Evolutionary conservation across 2,113 vertebrate species (phyloP), one percentile per base, ranked within the genome.

Genomic region (Rallus limicola): DNA sequence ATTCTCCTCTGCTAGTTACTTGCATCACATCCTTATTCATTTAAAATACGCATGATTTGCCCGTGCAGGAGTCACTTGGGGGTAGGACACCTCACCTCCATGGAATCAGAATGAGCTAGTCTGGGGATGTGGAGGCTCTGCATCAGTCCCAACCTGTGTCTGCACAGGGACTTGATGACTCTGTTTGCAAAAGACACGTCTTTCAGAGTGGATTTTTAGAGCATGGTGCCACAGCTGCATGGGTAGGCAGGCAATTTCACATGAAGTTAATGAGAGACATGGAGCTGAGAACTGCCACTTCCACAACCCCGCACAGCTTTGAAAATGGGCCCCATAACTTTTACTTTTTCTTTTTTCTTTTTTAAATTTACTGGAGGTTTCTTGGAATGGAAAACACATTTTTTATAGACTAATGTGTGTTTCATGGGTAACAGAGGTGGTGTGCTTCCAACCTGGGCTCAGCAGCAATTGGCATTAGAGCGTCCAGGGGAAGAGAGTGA

Each of bases 101-200:
- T 7, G 19, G 44, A 68, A 50, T 28, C 19, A 23, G 78, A 79
- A 42, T 0, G 0, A 64, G 40, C 8, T 10, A 33, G 19, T 17
- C 48, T 87, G 4, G 5, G 38, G 29, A 48, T 11, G 5, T 9
- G 3, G 0, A 2, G 75, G 42, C 6, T 84, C 50, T 67, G 13
- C 82, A 58, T 53, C 9, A 5, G 1, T 28, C n/a, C 59, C 62
- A 80, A 3, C 11, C 26, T 44, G 11, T 50, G 26, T 36, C 36
- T 48, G 40, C 31, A 58, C 8, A 36, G 18, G 21, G 59, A 46
- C 29, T 56, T 62, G 25, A 19, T 1, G 3, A 38, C 44, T 56
- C 31, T 71, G 28, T 40, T 63, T 95, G 69, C 60, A 64, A 68
- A 86, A 78, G 1, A 24, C 29, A 52, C 8, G n/a, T 38, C 16